Base-by-base conservation (phyloP, 1,140 invertebrate species). In the Mya arenaria region DNA sequence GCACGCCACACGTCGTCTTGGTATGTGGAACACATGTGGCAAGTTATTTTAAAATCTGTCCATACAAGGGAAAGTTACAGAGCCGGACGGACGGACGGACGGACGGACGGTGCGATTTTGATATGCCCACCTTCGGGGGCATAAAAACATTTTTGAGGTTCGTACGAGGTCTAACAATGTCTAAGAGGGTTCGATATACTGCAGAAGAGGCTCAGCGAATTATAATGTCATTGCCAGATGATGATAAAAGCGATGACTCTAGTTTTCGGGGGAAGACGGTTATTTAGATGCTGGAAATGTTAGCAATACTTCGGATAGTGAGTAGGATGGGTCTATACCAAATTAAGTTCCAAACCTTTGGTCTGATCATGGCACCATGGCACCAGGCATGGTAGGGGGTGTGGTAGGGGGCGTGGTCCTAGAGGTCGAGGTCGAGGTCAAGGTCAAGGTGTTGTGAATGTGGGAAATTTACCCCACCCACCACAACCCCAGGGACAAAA, bases 151-250 rank as follows among this genome's bases (percentile, higher is more conserved):
- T 48, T 10, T 58, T 58, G 56, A 23, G 56, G 56, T 58, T 58
- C 23, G n/a, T 58, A 58, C 23, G n/a, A 58, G 56, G 6, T 23
- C n/a, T 58, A 23, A 58, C n/a, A 28, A 58, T 58, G 56, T 23
- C 56, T 6, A 58, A 58, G 56, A 58, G 56, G 56, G n/a, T 58
- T 58, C 56, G 56, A 58, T 58, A 58, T 58, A 23, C 56, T 58
- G 23, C 23, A 23, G 56, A 58, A n/a, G n/a, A n/a, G n/a, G n/a
- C n/a, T n/a, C n/a, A n/a, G n/a, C n/a, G n/a, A n/a, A n/a, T n/a
- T 58, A 58, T 58, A 13, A 58, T 58, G 56, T 58, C 56, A 58
- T 58, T 58, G 56, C 56, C 56, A 10, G 56, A 58, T 58, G 56
- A 58, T 58, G 23, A 58, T 58, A 28, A 58, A 8, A 58, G 23